phyloP scores from a whole-genome alignment of 2,888 invertebrate genomes.

The Drosophila phalerata region DNA sequence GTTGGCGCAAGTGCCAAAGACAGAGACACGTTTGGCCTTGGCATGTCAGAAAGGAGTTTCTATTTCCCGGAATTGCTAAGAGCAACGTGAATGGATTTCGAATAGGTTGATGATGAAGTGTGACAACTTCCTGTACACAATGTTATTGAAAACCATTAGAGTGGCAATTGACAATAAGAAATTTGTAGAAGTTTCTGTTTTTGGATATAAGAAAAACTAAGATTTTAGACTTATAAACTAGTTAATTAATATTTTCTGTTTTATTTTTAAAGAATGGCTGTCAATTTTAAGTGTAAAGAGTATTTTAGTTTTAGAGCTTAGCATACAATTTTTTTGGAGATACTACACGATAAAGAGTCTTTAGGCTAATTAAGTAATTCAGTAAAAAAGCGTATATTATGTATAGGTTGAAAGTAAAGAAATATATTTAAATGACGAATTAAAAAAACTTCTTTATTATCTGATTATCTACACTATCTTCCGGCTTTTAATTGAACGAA shows the following conservation, averaged over 20 bases:
- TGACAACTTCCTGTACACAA: conserved; percentile 54
- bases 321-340: too few relatives aligned
- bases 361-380: too few relatives aligned
- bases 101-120: conserved; percentile 28
- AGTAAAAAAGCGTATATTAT: neutral
- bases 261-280: too few relatives aligned
- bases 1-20: conserved; percentile 64
- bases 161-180: neutral
- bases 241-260: neutral
- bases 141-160: conserved; percentile 19
- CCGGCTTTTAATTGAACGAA: too few relatives aligned
- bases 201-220: neutral
- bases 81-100: conserved; percentile 33
- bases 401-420: neutral
- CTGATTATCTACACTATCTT: too few relatives aligned
- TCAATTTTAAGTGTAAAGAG: too few relatives aligned
- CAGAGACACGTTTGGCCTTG: conserved; percentile 46
- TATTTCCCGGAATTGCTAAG: conserved; percentile 37
- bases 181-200: neutral
- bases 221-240: neutral
- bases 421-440: too few relatives aligned
- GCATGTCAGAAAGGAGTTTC: conserved; percentile 39
- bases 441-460: too few relatives aligned
- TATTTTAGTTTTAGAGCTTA: too few relatives aligned
- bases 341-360: too few relatives aligned